phyloP scores from a whole-genome alignment of 2,797 vertebrate species.

The Bucorvus abyssinicus region DNA sequence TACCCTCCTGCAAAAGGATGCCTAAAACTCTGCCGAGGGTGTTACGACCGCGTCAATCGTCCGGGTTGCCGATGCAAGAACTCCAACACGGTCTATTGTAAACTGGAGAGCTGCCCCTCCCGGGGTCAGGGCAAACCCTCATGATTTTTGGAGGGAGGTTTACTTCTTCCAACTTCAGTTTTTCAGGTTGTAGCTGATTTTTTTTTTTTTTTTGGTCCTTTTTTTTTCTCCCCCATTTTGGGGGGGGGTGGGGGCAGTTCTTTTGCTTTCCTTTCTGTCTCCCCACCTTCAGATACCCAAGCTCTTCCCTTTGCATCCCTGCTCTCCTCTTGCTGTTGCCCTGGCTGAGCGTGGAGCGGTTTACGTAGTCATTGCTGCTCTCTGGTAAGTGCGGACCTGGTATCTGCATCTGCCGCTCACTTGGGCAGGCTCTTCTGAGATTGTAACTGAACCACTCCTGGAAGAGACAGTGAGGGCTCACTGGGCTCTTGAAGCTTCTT shows the following conservation, averaged over 20 bases:
- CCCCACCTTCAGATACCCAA: background rate
- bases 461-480: constrained; percentile 52
- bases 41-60: constrained; percentile 88
- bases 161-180: constrained; percentile 42
- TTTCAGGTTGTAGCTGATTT: constrained; percentile 78
- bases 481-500: constrained; percentile 48
- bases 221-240: background rate
- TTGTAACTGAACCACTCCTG: constrained; percentile 48
- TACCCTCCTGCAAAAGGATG: constrained; percentile 94
- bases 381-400: constrained; percentile 43
- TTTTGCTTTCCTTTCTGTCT: constrained; percentile 68
- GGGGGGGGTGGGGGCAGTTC: background rate
- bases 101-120: constrained; percentile 89
- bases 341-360: constrained; percentile 11
- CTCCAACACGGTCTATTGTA: constrained; percentile 98
- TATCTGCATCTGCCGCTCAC: background rate
- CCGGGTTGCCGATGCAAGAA: constrained; percentile 97
- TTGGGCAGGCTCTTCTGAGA: constrained; percentile 11
- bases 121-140: constrained; percentile 86
- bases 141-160: constrained; percentile 79
- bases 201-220: accelerated
- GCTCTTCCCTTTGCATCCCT: background rate
- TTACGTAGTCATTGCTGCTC: constrained; percentile 27
- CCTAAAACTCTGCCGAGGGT: constrained; percentile 86
- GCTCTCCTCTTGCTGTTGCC: background rate